Evolutionary conservation across 1,140 invertebrate species (phyloP), one percentile per base, ranked within the genome.

Genomic region (Drosophila triauraria): DNA sequence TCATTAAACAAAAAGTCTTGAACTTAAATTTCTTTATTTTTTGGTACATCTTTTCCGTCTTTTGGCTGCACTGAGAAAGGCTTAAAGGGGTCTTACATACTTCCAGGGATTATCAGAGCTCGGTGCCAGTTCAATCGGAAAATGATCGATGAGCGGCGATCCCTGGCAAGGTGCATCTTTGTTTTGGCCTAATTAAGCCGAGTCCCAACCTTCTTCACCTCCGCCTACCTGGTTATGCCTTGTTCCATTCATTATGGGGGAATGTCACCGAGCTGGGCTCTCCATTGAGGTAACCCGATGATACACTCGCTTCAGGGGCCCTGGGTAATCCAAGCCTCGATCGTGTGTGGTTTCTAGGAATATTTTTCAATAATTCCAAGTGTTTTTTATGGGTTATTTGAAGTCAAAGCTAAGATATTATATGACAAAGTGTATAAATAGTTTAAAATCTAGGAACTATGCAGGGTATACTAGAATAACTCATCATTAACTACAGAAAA

Each of bases 61-160:
- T 32, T 32, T 32, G 30, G 30, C 30, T 32, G 30, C 30, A 9
- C 30, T 32, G 30, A 43, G 25, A 64, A 25, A 40, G 25, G 56
- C 32, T 40, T n/a, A 13, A 60, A 64, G 25, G 23, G 56, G 40
- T 23, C 10, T 35, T 50, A 30, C 61, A 46, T 40, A 30, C 25
- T 30, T 53, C 20, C n/a, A 17, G 43, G 71, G 75, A 86, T 86
- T 82, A 86, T 87, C 75, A 13, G 58, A 32, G 65, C 61, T 67
- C 75, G 68, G 64, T 20, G 27, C 40, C 57, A 78, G 69, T 62
- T 87, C 82, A 87, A 87, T 82, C 59, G 78, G 82, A 85, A 85
- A 86, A 87, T 86, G 83, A 86, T 82, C 83, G 80, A 86, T 86
- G 71, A 75, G 58, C 80, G 75, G 65, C 68, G 61, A 75, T 64